These are phyloP conservation scores for Buphagus erythrorhynchus DNA, from an alignment of 2,797 vertebrate species.

Conservation along the genomic window DNA sequence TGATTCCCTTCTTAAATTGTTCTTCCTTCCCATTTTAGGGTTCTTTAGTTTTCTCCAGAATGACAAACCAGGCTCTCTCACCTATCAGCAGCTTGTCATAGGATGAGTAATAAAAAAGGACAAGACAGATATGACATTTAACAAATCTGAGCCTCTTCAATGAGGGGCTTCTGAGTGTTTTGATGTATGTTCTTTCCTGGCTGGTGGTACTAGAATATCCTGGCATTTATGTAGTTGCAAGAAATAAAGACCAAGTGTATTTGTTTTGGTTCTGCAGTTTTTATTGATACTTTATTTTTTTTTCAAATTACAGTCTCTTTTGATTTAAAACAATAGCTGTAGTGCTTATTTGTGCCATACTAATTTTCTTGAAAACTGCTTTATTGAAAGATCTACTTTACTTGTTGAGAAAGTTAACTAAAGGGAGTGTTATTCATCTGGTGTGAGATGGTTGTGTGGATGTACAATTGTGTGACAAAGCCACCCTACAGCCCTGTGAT, in stretches of 20 bases:
- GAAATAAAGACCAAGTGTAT: background rate
- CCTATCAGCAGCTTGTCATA: background rate
- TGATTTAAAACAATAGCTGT: background rate
- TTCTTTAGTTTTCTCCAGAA: background rate
- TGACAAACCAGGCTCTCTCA: background rate
- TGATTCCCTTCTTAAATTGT: background rate
- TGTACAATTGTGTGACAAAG: background rate
- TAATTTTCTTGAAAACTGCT: background rate
- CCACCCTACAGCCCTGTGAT: background rate
- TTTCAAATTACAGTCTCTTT: background rate
- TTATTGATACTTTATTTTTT: slow-evolving; percentile 4
- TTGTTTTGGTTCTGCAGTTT: background rate
- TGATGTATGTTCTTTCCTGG: background rate
- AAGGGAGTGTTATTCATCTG: background rate
- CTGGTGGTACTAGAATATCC: background rate
- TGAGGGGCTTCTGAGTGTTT: background rate
- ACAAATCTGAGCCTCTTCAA: background rate
- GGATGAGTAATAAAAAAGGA: background rate
- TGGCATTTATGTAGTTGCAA: background rate
- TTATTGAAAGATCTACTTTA: background rate
- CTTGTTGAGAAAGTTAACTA: background rate
- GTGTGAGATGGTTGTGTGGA: background rate
- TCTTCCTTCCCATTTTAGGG: background rate
- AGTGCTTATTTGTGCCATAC: background rate
- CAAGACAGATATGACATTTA: background rate